These are phyloP conservation scores for Coreoperca whiteheadi DNA, from an alignment of 2,113 vertebrate genomes.

Conservation along the genomic window DNA sequence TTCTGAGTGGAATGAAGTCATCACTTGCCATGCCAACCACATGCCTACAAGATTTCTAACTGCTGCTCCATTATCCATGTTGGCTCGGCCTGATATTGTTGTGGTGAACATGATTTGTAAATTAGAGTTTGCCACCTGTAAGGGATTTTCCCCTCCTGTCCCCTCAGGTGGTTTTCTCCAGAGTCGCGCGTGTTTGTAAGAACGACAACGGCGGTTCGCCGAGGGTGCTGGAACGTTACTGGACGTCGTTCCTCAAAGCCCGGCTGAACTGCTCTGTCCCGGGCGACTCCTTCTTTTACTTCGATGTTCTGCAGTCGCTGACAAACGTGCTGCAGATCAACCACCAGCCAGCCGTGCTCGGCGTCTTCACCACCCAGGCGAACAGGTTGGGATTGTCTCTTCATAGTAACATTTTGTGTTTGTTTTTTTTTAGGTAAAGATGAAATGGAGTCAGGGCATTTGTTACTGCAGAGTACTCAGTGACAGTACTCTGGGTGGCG, in stretches of 20 bases:
- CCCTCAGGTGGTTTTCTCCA: constrained; percentile 91
- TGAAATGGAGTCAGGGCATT: neutral
- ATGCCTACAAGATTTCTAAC: neutral
- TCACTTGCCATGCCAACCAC: neutral
- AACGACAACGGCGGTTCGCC: constrained; percentile 95
- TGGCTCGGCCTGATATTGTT: neutral
- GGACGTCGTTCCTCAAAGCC: constrained; percentile 97
- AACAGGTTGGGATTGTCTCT: constrained; percentile 86
- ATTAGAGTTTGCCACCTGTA: neutral
- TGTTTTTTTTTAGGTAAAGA: neutral
- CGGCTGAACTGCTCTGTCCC: constrained; percentile 94
- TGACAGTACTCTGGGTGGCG: no score
- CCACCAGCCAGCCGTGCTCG: constrained; percentile 88
- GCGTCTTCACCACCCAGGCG: constrained; percentile 93
- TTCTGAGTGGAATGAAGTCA: constrained; percentile 5
- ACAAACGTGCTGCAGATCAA: constrained; percentile 86
- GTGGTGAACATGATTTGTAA: neutral
- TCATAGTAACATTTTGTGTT: neutral
- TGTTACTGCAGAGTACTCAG: neutral
- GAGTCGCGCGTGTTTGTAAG: constrained; percentile 95
- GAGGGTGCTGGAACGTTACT: constrained; percentile 93
- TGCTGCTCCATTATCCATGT: neutral
- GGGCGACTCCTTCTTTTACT: constrained; percentile 93
- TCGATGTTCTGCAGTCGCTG: constrained; percentile 94
- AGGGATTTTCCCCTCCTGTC: neutral